phyloP scores from a whole-genome alignment of 2,888 invertebrate species.

The Melikaiella ostensackeni region DNA sequence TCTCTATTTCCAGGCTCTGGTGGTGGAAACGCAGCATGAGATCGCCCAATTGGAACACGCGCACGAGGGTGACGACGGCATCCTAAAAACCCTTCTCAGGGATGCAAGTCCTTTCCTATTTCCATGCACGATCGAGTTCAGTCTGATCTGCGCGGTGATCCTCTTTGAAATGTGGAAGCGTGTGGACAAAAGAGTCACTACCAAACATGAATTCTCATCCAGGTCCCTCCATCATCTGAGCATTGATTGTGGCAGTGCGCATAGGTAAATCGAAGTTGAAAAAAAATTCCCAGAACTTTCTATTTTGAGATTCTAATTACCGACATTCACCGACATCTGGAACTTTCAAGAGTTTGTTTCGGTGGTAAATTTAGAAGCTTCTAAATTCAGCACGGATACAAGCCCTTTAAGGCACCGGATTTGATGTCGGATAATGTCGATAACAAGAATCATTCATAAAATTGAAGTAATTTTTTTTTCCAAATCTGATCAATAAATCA shows the following conservation, averaged over 20 bases:
- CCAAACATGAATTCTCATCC: constrained; percentile 75
- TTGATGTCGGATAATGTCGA: too few relatives aligned
- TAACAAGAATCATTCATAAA: too few relatives aligned
- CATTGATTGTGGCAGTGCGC: constrained; percentile 90
- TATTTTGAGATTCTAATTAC: too few relatives aligned
- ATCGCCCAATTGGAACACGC: constrained; percentile 84
- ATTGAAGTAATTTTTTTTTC: too few relatives aligned
- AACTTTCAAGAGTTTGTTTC: too few relatives aligned
- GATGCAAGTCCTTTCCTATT: constrained; percentile 90
- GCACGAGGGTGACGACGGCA: constrained; percentile 70
- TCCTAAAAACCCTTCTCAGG: constrained; percentile 81
- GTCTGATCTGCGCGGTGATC: constrained; percentile 90
- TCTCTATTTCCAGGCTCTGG: constrained; percentile 77
- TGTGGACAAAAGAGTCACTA: constrained; percentile 81
- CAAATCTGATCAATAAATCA: background rate
- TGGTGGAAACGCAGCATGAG: constrained; percentile 93
- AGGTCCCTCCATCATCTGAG: constrained; percentile 71
- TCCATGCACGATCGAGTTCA: constrained; percentile 95
- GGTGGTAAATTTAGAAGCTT: too few relatives aligned
- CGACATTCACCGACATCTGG: too few relatives aligned
- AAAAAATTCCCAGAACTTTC: too few relatives aligned
- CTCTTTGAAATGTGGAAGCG: constrained; percentile 94
- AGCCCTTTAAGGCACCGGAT: too few relatives aligned
- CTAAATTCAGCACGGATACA: too few relatives aligned
- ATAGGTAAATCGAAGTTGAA: constrained; percentile 77